A percentile compares a stretch with the other conserved stretches of the same genome.
Conservation (phyloP, 2,888 invertebrate genomes). For the Athalia rosae region DNA sequence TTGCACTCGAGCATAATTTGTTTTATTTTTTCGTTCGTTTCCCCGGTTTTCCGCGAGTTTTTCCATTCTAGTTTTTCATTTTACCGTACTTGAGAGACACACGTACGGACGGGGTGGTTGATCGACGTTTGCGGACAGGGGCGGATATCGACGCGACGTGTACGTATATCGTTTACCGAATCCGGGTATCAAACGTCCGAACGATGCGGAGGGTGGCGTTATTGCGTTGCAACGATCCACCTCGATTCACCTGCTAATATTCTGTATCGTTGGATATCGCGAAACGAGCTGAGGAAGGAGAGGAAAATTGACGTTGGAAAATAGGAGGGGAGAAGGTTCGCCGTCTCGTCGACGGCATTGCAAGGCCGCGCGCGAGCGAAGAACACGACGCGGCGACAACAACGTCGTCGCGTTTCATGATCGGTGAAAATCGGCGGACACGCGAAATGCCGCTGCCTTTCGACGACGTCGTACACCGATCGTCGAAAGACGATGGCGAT, state of each 20-base stretch:
- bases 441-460: conserved; percentile 11
- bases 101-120: neutral
- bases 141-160: neutral
- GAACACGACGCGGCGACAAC: too few relatives aligned
- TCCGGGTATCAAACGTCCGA: conserved; percentile 14
- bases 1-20: too few relatives aligned
- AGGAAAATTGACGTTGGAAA: neutral
- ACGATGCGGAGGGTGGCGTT: neutral
- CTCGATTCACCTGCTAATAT: neutral
- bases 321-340: neutral
- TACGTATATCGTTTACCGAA: conserved; percentile 27
- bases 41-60: too few relatives aligned
- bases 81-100: neutral
- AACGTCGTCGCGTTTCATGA: neutral
- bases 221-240: neutral
- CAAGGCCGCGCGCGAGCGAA: conserved; percentile 22
- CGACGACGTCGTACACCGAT: conserved; percentile 5
- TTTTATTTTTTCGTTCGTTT: too few relatives aligned
- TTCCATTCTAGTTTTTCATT: too few relatives aligned
- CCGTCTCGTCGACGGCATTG: conserved; percentile 37
- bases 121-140: neutral
- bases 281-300: neutral
- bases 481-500: neutral
- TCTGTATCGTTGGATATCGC: neutral
- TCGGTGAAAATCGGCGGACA: conserved; percentile 17